Evolutionary conservation across 2,113 vertebrate species (phyloP).

Genomic region (Candoia aspera): DNA sequence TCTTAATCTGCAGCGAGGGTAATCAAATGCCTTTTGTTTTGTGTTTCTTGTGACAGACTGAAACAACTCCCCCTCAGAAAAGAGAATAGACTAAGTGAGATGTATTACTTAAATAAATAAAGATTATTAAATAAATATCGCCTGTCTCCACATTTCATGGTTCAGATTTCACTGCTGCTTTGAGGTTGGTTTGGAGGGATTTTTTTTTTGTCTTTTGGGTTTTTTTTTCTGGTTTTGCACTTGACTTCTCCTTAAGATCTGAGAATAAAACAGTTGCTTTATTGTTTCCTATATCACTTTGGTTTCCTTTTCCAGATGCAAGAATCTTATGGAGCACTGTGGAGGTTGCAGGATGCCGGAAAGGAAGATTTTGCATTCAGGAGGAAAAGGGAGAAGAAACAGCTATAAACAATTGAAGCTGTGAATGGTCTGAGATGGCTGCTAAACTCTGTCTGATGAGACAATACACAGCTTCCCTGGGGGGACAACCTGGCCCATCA

Average conservation of each 20-base stretch:
- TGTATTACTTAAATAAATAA: too few species aligned
- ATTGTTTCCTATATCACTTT: neutral
- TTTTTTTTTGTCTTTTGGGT: neutral
- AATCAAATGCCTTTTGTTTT: neutral
- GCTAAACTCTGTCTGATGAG: conserved; percentile 43
- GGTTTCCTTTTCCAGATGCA: neutral
- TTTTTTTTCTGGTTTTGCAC: neutral
- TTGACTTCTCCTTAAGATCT: neutral
- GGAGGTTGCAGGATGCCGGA: conserved; percentile 37
- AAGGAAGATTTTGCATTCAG: conserved; percentile 30
- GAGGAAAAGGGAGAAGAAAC: conserved; percentile 5
- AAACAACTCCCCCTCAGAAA: neutral
- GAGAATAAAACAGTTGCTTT: neutral
- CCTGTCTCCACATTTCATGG: neutral
- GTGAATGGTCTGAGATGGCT: conserved; percentile 33
- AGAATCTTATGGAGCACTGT: conserved; percentile 15
- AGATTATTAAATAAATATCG: neutral
- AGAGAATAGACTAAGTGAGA: neutral
- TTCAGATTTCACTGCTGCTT: neutral
- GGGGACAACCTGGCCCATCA: neutral
- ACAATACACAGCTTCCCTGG: conserved; percentile 42
- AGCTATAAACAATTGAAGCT: neutral
- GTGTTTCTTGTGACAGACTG: neutral
- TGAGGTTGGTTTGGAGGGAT: neutral
- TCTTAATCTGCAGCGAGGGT: neutral